phyloP scores from a whole-genome alignment of 92 coral and sea anemone genomes.

The Epizoanthus rinbou region DNA sequence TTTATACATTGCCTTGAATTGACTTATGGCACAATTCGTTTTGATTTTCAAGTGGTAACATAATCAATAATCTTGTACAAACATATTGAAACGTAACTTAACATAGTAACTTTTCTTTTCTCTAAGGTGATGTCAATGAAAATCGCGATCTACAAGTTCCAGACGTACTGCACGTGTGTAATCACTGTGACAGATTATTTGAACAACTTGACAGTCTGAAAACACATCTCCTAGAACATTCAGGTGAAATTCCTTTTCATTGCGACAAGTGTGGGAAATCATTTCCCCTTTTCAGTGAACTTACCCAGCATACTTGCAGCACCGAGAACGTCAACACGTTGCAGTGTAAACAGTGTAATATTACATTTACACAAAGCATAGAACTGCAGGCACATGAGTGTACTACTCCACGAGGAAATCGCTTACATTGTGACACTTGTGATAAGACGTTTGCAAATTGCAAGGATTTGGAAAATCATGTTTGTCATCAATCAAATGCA shows the following conservation, averaged over 20 bases:
- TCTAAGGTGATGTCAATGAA: no score
- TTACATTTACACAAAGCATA: conserved; percentile 5
- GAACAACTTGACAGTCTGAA: no score
- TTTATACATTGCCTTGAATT: no score
- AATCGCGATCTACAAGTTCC: no score
- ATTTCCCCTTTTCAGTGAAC: not conserved
- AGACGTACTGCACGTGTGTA: no score
- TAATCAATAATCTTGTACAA: no score
- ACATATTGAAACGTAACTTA: no score
- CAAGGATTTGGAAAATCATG: conserved; percentile 7
- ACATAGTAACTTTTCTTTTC: no score
- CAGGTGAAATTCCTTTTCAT: not conserved
- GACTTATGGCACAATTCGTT: no score
- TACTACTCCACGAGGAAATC: not conserved
- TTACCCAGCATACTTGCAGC: not conserved
- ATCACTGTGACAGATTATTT: no score
- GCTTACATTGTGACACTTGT: conserved; percentile 12
- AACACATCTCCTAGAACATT: not conserved
- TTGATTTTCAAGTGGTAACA: no score
- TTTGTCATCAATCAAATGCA: not conserved
- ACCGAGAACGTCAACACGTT: not conserved
- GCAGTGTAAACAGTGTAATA: not conserved
- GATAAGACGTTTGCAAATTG: not conserved
- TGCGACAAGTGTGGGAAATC: not conserved
- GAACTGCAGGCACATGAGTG: conserved; percentile 27